Evolutionary conservation across 2,113 vertebrate species (phyloP).

Genomic region (Protobothrops flavoviridis): DNA sequence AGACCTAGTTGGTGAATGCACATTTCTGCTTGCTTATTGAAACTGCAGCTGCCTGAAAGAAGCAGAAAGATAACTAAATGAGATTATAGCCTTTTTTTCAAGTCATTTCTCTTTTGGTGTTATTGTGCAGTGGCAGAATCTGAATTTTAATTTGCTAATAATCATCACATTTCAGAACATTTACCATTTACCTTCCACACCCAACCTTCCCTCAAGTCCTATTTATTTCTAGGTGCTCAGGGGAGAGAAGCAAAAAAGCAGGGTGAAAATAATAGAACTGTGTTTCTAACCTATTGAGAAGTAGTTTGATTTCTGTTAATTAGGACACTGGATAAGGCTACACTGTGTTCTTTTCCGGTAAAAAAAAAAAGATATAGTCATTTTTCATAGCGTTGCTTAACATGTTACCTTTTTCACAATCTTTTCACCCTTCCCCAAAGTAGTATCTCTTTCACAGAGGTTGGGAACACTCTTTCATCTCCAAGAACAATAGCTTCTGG

Average conservation of each 20-base stretch:
- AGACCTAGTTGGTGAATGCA: background rate
- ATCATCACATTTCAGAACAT: background rate
- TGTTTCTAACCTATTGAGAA: background rate
- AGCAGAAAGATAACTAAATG: background rate
- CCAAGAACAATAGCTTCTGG: background rate
- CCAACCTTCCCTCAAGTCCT: background rate
- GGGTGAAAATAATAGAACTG: background rate
- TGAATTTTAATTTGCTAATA: background rate
- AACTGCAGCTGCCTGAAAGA: background rate
- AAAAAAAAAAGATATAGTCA: background rate
- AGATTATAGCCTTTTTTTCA: background rate
- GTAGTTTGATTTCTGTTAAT: background rate
- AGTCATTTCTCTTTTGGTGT: background rate
- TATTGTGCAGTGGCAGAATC: background rate
- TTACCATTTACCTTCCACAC: background rate
- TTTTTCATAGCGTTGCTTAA: background rate
- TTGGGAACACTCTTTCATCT: background rate
- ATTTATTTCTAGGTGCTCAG: background rate
- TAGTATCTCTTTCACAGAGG: background rate
- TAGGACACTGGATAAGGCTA: background rate
- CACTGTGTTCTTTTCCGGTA: background rate
- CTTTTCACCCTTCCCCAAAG: background rate
- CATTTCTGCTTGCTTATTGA: background rate
- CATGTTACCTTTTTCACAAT: background rate
- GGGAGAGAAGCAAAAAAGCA: background rate